Evolutionary conservation across 2,888 invertebrate genomes (phyloP), one percentile per base, ranked within the genome.

Genomic region (Agelastica alni): DNA sequence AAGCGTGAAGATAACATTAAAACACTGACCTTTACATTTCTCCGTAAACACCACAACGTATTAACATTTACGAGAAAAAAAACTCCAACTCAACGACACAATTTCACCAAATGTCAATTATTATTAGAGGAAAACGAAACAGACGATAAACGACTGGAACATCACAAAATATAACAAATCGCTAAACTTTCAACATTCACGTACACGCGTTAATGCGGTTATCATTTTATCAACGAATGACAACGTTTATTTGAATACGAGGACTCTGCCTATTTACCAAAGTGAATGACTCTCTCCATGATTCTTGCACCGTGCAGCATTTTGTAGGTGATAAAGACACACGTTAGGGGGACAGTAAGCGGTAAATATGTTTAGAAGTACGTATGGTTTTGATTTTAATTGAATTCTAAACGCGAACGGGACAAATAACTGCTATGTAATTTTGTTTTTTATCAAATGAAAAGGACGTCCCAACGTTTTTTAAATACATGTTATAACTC

Each of bases 191-290:
- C 37, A 12, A 5, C 37, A 20, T 7, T 39, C 37, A 20, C 20
- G 5, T 18, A 26, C 17, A 43, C 17, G 28, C 43, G 12, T 31
- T 45, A 45, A 6, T 9, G 45, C 22, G 14, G 22, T 45, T 45
- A 45, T 45, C 45, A 45, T 57, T 62, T 62, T 61, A 56, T 61
- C 60, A 59, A 59, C 53, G 56, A 56, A 57, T 56, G 52, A 48
- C 37, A 48, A 53, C 39, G 49, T 51, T 55, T 55, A 58, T 55
- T 57, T 48, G 42, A 53, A 51, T 55, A 49, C 49, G 55, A 58
- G 55, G 37, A 48, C 53, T n/a, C n/a, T n/a, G n/a, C 41, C 41
- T 55, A 53, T 60, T 60, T 60, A 58, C 53, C 51, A 46, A 56
- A 37, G 56, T 51, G 57, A 60, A 58, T 60, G 52, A 53, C 56